Base-by-base conservation (phyloP, 2,113 vertebrate genomes). In the Alces alces region DNA sequence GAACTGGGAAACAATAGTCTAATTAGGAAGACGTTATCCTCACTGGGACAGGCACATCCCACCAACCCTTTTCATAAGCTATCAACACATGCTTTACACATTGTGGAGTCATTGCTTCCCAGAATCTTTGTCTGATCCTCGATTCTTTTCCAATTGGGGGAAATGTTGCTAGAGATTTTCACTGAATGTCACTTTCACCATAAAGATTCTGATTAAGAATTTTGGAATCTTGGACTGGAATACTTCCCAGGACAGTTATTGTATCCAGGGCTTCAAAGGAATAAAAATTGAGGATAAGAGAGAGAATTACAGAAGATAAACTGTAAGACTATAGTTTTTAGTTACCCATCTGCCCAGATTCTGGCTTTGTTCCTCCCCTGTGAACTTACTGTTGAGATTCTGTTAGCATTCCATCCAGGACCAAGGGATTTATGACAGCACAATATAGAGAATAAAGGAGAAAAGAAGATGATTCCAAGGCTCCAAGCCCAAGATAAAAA, bases 1-100 rank as follows among this genome's bases (percentile, higher is more conserved):
- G 92, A 98, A 92, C 10, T 93, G 86, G 27, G 52, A 36, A 54
- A 70, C 14, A 89, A 94, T 21, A 61, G 55, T 97, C 73, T 66
- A 33, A 47, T 73, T 27, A 84, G 47, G 15, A 82, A 80, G 36
- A 82, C 58, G 55, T 39, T 70, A 60, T 36, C 14, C 17, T 96
- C n/a, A 9, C 8, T 28, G 39, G 47, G 50, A 55, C 39, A 17
- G 52, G 50, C 9, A 55, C 52, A 52, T 92, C n/a, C n/a, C 82
- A 86, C 60, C 73, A 16, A 0, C 39, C 78, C 10, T 30, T 60
- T 39, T 58, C 64, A 50, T 15, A 54, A 89, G 23, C 43, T 54
- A 23, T 27, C n/a, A n/a, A 58, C 30, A n/a, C 47, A 33, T 23
- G 57, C 13, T 57, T 61, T 66, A 54, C 73, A 76, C 21, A 50